Percentiles rank a stretch among this genome's conserved stretches.
Conservation (phyloP, 2,888 invertebrate genomes). For the Drosophila hamatofila region DNA sequence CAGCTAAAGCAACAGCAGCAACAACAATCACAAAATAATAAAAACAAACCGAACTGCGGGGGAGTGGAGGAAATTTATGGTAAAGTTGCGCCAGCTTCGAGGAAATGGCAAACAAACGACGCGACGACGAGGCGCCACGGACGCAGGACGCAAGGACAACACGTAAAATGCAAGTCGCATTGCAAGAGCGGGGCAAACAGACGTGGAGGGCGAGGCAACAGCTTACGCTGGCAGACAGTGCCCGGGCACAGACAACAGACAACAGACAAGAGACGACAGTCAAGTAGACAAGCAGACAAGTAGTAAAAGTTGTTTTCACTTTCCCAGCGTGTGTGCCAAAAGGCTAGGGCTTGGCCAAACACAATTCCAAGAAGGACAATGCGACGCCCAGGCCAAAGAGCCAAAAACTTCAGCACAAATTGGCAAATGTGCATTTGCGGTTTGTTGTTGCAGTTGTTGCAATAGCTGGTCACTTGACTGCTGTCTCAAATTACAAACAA, state of each 20-base stretch:
- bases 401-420: conserved; percentile 32
- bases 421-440: conserved; percentile 41
- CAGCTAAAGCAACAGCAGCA: conserved; percentile 46
- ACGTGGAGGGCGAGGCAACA: background rate
- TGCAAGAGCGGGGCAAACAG: conserved; percentile 16
- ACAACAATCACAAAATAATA: conserved; percentile 22
- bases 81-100: conserved; percentile 72
- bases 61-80: conserved; percentile 71
- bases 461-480: conserved; percentile 35
- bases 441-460: conserved; percentile 9
- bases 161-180: conserved; percentile 57
- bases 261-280: too few species aligned
- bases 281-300: conserved; percentile 40
- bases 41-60: conserved; percentile 33
- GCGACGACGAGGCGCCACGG: conserved; percentile 70
- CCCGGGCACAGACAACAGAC: background rate
- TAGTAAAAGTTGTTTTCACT: conserved; percentile 83
- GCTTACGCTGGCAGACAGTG: background rate
- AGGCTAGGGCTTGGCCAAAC: conserved; percentile 63
- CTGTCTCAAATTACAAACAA: conserved; percentile 43
- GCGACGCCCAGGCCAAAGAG: conserved; percentile 62
- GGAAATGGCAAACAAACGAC: conserved; percentile 81
- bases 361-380: conserved; percentile 70
- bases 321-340: conserved; percentile 54
- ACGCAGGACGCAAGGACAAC: conserved; percentile 52